phyloP scores from a whole-genome alignment of 1,140 invertebrate species.

The Temnothorax nylanderi region DNA sequence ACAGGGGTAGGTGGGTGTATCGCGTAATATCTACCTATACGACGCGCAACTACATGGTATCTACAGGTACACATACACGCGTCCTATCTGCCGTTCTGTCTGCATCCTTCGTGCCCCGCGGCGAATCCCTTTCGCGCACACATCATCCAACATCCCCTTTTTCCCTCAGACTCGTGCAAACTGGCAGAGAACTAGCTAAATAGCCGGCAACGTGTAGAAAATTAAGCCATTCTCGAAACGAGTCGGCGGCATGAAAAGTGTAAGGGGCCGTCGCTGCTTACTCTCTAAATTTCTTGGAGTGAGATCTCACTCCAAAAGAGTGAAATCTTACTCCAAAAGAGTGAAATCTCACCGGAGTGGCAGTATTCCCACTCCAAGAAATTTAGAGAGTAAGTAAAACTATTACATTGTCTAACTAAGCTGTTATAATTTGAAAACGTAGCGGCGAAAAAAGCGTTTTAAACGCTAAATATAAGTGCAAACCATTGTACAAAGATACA shows the following conservation, averaged over 20 bases:
- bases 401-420: neutral
- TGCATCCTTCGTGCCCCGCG: constrained; percentile 2
- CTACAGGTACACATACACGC: neutral
- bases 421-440: neutral
- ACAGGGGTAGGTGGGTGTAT: constrained; percentile 32
- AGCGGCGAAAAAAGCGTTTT: neutral
- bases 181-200: constrained; percentile 56
- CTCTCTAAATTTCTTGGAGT: too few species aligned
- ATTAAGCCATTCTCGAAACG: constrained; percentile 74
- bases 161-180: constrained; percentile 28
- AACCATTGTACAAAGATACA: neutral
- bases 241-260: constrained; percentile 65
- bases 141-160: constrained; percentile 37
- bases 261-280: constrained; percentile 28
- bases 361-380: too few species aligned
- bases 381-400: too few species aligned
- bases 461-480: neutral
- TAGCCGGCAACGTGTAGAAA: constrained; percentile 67
- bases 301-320: too few species aligned
- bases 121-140: constrained; percentile 18
- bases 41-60: neutral
- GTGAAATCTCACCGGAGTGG: too few species aligned
- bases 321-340: too few species aligned
- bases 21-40: constrained; percentile 11
- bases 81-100: constrained; percentile 3